Evolutionary conservation across 2,113 vertebrate genomes (phyloP), one percentile per base, ranked within the genome.

Genomic region (human (Homo sapiens)): DNA sequence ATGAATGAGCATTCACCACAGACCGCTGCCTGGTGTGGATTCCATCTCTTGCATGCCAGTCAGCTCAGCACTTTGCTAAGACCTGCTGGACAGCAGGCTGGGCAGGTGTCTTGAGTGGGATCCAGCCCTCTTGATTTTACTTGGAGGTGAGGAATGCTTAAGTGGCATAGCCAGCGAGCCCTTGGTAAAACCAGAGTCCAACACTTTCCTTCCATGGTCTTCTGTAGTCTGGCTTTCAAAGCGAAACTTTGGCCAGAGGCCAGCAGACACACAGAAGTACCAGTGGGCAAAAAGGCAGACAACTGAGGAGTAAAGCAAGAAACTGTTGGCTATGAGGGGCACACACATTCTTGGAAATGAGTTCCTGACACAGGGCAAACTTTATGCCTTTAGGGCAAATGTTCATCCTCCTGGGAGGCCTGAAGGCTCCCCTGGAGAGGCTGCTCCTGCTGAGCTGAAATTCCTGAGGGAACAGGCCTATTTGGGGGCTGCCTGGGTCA

Each of bases 161-260:
- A 70, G 48, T 23, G 75, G 30, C 27, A 6, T 8, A n/a, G 87
- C n/a, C n/a, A 40, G 7, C 0, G 27, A 79, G 18, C 2, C 59
- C 43, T 57, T 73, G 57, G 52, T 35, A 70, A 32, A 70, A 32
- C 78, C 43, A n/a, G 52, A 52, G 35, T 30, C 85, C n/a, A 57
- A 64, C 48, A 2, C 30, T 94, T 30, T 88, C 20, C 30, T 52
- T 27, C 59, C 40, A 25, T 40, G 16, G 52, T 55, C 32, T 13
- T 75, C 68, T 59, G 30, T 50, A 57, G 86, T n/a, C 48, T 66
- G 38, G 35, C 27, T 92, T 94, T 95, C 90, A 87, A 61, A 55
- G 50, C 45, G 66, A 64, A 88, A 40, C 55, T 9, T 89, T 9
- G 70, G 82, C 30, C 73, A 66, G 22, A 66, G 64, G 57, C 43